These are phyloP conservation scores for Chrysocyon brachyurus DNA, from an alignment of 2,797 vertebrate genomes.

Conservation along the genomic window DNA sequence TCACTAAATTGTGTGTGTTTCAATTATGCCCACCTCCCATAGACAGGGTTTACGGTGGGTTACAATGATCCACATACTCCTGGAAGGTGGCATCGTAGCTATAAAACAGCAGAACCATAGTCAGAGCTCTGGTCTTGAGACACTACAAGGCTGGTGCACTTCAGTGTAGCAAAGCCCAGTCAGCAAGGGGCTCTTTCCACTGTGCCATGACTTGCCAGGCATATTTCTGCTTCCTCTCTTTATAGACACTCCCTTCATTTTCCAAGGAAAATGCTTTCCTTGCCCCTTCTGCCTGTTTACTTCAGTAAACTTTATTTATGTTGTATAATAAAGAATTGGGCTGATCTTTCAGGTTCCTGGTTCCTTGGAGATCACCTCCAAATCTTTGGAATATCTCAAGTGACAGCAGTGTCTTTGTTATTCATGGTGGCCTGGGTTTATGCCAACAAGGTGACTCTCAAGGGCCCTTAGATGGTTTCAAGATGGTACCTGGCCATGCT, in stretches of 20 bases:
- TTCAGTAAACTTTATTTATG: not conserved
- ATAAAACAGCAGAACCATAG: not conserved
- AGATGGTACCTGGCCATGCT: not conserved
- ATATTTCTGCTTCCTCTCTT: slow-evolving; percentile 7
- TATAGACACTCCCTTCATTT: not conserved
- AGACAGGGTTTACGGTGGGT: not conserved
- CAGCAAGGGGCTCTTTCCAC: not conserved
- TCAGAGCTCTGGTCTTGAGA: not conserved
- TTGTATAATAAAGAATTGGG: not conserved
- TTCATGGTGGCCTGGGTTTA: not conserved
- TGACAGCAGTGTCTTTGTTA: not conserved
- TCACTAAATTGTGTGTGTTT: not conserved
- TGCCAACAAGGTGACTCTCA: not conserved
- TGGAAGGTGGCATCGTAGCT: not conserved
- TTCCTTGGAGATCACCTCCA: not conserved
- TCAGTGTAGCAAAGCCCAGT: not conserved
- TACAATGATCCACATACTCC: not conserved
- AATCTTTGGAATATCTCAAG: slow-evolving; percentile 3
- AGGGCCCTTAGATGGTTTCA: not conserved
- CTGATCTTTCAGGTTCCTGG: not conserved
- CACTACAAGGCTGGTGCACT: not conserved
- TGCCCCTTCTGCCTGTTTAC: not conserved
- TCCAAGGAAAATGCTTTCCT: not conserved
- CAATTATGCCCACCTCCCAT: not conserved
- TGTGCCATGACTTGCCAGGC: not conserved